Evolutionary conservation across 2,113 vertebrate species (phyloP), one percentile per base, ranked within the genome.

Genomic region (Pachycephala philippinensis): DNA sequence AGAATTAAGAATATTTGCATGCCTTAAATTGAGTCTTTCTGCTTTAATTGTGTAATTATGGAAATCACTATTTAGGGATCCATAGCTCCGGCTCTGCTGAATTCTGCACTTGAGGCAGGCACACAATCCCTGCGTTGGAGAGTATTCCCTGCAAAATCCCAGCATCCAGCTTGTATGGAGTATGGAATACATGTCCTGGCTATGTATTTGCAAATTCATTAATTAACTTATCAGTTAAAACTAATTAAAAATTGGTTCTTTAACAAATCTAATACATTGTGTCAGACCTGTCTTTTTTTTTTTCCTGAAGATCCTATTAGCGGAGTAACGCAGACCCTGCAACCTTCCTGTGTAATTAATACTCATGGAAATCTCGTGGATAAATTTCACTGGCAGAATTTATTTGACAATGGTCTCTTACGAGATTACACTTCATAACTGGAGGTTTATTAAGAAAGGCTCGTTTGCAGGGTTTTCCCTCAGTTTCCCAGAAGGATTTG

Each of bases 171-270:
- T n/a, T n/a, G n/a, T n/a, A 27, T 40, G 27, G 45, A 85, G 11
- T 52, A 56, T 56, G 30, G 7, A 77, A 90, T 80, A 47, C 82
- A 86, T 71, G 93, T 83, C 71, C 89, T 66, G 87, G 33, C 3
- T 59, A 65, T 31, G 82, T 88, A 90, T 93, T 80, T 95, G 93
- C 82, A 84, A 96, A 80, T 86, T 88, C 89, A 95, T 95, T 97
- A 91, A 95, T 96, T 95, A 92, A 96, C 89, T 96, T 95, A 97
- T 95, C 93, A 94, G 87, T 71, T 85, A 72, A 96, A 90, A 95
- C 84, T 93, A 96, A 97, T 96, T 97, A 94, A 94, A 94, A 87
- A 74, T 61, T 1, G 4, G 54, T 72, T 78, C 85, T 95, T 88
- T 90, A 97, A 80, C 82, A 92, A 88, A 85, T 95, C 54, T 91